These are phyloP conservation scores for Semnornis frantzii DNA, from an alignment of 2,113 vertebrate species.

Conservation along the genomic window DNA sequence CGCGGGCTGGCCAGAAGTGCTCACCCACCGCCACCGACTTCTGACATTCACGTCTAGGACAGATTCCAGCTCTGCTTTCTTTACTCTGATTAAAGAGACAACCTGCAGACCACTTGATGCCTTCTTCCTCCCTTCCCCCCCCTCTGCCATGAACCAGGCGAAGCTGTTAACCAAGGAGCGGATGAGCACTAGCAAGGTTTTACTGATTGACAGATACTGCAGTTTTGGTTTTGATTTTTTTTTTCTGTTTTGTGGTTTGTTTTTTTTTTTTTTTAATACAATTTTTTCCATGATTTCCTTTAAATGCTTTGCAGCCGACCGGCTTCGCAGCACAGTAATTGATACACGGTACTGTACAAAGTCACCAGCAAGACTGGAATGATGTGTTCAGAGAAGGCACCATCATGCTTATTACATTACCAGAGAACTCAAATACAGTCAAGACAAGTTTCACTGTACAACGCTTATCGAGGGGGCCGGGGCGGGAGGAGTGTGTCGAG, in stretches of 20 bases:
- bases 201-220: constrained; percentile 88
- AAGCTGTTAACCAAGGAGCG: constrained; percentile 75
- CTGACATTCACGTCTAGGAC: background rate
- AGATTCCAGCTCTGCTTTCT: constrained; percentile 10
- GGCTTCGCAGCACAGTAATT: constrained; percentile 81
- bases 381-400: constrained; percentile 94
- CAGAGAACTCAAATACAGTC: constrained; percentile 87
- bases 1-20: constrained; percentile 24
- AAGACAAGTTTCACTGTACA: constrained; percentile 90
- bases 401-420: constrained; percentile 92
- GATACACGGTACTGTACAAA: constrained; percentile 83
- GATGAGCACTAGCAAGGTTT: constrained; percentile 75
- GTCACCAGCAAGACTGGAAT: constrained; percentile 90
- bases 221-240: constrained; percentile 43
- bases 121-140: constrained; percentile 66
- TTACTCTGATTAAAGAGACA: constrained; percentile 44
- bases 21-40: constrained; percentile 23
- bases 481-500: constrained; percentile 74
- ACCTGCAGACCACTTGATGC: constrained; percentile 39
- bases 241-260: constrained; percentile 66
- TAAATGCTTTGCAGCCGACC: constrained; percentile 81
- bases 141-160: constrained; percentile 62
- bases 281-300: constrained; percentile 72
- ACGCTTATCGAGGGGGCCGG: constrained; percentile 76
- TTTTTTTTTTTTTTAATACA: constrained; percentile 75